Evolutionary conservation across 1,140 invertebrate genomes (phyloP).

Genomic region (Aphelinus certus): DNA sequence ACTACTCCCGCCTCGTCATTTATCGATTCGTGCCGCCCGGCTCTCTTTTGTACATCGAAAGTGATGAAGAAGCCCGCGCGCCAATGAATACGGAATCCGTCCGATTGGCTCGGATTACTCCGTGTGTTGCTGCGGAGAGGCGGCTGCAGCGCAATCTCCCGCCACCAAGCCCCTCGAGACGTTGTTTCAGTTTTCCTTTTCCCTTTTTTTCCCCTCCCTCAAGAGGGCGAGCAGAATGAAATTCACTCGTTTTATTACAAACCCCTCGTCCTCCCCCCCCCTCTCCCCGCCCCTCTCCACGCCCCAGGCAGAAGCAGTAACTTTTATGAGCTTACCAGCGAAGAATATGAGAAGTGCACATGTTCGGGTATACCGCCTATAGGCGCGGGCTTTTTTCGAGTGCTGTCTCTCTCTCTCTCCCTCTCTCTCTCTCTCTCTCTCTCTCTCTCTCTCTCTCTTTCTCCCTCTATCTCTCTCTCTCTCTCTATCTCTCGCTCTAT

Average conservation of each 20-base stretch:
- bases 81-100: slow-evolving; percentile 27
- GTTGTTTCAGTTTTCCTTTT: slow-evolving; percentile 11
- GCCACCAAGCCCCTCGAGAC: neutral
- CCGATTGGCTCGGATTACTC: neutral
- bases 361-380: neutral
- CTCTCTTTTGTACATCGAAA: neutral
- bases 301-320: neutral
- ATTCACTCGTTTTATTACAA: slow-evolving; percentile 17
- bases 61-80: neutral
- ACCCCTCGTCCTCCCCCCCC: no score
- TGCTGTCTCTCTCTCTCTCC: neutral
- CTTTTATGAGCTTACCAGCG: neutral
- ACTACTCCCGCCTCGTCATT: slow-evolving; percentile 1
- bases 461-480: no score
- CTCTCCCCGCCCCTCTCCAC: no score
- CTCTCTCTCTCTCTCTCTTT: no score
- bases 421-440: no score
- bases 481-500: no score
- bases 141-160: neutral
- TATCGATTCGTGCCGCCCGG: slow-evolving; percentile 14
- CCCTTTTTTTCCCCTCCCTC: no score
- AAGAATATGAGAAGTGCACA: slow-evolving; percentile 5
- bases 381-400: neutral
- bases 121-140: neutral
- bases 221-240: neutral